phyloP scores from a whole-genome alignment of 2,797 vertebrate species.

The Florisuga fusca region DNA sequence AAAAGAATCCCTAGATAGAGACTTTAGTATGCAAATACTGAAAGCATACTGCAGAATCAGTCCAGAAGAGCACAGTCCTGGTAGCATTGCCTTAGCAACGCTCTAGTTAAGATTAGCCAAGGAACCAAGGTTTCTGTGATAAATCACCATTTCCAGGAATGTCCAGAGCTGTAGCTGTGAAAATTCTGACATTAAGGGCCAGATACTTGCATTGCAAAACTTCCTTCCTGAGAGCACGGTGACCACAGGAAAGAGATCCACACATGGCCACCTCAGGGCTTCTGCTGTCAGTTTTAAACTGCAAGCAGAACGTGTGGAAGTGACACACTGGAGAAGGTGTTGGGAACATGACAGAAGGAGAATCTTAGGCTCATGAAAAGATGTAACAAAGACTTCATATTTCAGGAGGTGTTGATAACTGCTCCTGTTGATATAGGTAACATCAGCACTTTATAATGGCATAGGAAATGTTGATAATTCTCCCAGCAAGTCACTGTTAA shows the following conservation, averaged over 20 bases:
- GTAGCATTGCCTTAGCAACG: slow-evolving; percentile 62
- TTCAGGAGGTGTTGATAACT: neutral
- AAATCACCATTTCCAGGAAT: neutral
- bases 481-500: neutral
- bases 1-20: slow-evolving; percentile 18
- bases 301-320: neutral
- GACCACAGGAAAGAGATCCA: neutral
- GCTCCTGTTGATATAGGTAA: neutral
- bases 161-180: neutral
- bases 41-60: slow-evolving; percentile 18
- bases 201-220: neutral
- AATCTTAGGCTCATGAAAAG: neutral
- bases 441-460: neutral
- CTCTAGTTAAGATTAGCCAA: slow-evolving; percentile 35
- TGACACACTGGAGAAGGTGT: neutral
- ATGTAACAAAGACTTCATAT: neutral
- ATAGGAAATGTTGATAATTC: neutral
- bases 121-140: slow-evolving; percentile 1
- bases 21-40: slow-evolving; percentile 56
- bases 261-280: neutral
- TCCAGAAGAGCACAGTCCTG: slow-evolving; percentile 51
- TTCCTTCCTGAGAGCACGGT: neutral
- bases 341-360: neutral
- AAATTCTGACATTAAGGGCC: neutral
- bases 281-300: neutral